Evolutionary conservation across 37 sponge, comb jelly and placozoan species (phyloP), one percentile per base, ranked within the genome.

Genomic region (Ephydatia muelleri): DNA sequence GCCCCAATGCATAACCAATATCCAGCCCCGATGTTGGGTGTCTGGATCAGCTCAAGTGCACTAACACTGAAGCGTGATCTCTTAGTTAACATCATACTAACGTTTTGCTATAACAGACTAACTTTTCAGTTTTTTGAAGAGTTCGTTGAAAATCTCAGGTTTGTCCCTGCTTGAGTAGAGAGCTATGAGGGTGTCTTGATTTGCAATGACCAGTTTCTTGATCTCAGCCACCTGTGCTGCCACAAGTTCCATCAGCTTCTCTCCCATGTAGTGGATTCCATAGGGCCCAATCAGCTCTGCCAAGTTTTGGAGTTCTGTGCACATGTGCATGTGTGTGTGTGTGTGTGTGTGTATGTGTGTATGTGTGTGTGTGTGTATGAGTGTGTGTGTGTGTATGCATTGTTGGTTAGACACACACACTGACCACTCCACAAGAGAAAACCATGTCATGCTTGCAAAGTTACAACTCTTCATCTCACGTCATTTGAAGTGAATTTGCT

Each of bases 201-300:
- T 96, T 74, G 75, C 72, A 28, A 91, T 68, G 29, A 96, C 94
- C 36, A 96, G 79, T 36, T 84, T 83, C 88, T 94, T 98, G 74
- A 96, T 86, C 87, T 98, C 96, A 80, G 92, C 88, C 34, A 96
- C 92, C 80, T 96, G 94, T 31, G 78, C 80, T 27, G 57, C 9
- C 57, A 90, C 78, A 70, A 94, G 92, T 33, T 95, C 94, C 93
- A 98, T 88, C 73, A 96, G 86, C 76, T 90, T 91, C 81, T 94
- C 93, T 22, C 98, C 89, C 84, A 98, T 26, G 76, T 82, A 84
- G 2, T 92, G 85, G 32, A 98, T 91, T 21, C 98, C 98, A 65
- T 95, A 98, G 2, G 98, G 96, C 0, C 98, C 98, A 76, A 98
- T 86, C 68, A 95, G 64, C 84, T 95, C 96, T 26, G 90, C 91